Percentiles rank a stretch among this genome's conserved stretches.
These are phyloP conservation scores for Sebastes fasciatus DNA, from an alignment of 2,113 vertebrate genomes.

Conservation along the genomic window DNA sequence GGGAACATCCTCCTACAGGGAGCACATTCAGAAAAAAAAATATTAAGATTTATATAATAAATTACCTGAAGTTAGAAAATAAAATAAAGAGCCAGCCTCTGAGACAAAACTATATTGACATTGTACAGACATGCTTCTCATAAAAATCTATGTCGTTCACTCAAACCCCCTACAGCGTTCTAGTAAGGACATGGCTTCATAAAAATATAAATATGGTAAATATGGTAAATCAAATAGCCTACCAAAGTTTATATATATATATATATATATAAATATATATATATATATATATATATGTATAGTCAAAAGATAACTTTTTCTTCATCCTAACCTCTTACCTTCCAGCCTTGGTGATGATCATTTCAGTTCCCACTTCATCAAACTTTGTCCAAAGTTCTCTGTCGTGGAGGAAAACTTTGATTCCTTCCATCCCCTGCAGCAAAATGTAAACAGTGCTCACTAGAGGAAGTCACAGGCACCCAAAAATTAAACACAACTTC, in stretches of 20 bases:
- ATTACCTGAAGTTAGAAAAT: neutral
- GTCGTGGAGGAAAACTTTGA: slow-evolving; percentile 96
- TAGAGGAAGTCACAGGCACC: neutral
- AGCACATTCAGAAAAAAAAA: neutral
- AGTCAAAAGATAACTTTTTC: neutral
- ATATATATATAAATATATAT: too few species aligned
- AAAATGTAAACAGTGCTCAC: slow-evolving; percentile 30
- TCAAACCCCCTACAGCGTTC: neutral
- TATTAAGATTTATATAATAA: neutral
- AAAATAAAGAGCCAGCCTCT: neutral
- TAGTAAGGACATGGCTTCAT: neutral
- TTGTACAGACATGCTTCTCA: neutral
- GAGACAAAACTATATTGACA: neutral
- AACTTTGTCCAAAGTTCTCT: slow-evolving; percentile 96
- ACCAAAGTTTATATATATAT: too few species aligned
- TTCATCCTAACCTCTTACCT: slow-evolving; percentile 82
- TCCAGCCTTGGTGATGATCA: slow-evolving; percentile 98
- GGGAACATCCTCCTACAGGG: slow-evolving; percentile 94
- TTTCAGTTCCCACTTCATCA: slow-evolving; percentile 96
- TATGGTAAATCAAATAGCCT: neutral
- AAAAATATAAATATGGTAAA: neutral
- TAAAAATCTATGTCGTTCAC: neutral
- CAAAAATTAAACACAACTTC: neutral
- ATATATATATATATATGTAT: too few species aligned
- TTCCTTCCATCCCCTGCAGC: slow-evolving; percentile 93